A percentile compares a stretch with the other conserved stretches of the same genome.
Conservation (phyloP, 2,113 vertebrate genomes). For the Microcebus murinus region DNA sequence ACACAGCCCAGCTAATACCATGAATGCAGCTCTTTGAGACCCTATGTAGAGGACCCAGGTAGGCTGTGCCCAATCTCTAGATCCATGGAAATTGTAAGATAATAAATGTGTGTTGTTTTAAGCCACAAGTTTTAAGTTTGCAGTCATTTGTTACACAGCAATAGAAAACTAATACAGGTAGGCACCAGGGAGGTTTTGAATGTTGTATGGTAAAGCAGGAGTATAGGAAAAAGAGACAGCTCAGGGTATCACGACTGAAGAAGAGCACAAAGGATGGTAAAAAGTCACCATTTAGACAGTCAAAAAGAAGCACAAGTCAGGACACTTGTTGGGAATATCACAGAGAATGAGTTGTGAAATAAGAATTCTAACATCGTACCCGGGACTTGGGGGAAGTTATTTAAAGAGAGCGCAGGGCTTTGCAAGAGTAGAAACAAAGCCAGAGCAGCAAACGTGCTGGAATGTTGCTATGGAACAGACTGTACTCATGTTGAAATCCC, state of each 20-base stretch:
- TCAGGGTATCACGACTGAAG: not conserved
- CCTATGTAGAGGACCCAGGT: not conserved
- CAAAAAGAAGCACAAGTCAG: not conserved
- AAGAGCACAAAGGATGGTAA: not conserved
- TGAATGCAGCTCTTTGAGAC: not conserved
- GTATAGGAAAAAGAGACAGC: not conserved
- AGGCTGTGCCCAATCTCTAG: not conserved
- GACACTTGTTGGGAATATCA: not conserved
- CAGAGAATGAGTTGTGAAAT: not conserved
- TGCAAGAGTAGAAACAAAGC: not conserved
- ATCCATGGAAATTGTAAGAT: not conserved
- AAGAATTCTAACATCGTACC: not conserved
- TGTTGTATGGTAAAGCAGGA: not conserved
- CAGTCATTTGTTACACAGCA: not conserved
- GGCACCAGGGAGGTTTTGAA: not conserved
- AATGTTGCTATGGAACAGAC: not conserved
- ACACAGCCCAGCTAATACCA: not conserved
- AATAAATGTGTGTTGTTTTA: too few relatives aligned
- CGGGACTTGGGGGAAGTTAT: not conserved
- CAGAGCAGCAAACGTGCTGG: accelerated
- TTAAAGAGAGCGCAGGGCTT: not conserved
- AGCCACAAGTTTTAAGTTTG: not conserved
- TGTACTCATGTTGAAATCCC: not conserved
- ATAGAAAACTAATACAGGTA: not conserved
- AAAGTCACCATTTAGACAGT: not conserved